Conservation (phyloP, 35 echinoderm and acorn worm genomes). For the Strongylocentrotus purpuratus region DNA sequence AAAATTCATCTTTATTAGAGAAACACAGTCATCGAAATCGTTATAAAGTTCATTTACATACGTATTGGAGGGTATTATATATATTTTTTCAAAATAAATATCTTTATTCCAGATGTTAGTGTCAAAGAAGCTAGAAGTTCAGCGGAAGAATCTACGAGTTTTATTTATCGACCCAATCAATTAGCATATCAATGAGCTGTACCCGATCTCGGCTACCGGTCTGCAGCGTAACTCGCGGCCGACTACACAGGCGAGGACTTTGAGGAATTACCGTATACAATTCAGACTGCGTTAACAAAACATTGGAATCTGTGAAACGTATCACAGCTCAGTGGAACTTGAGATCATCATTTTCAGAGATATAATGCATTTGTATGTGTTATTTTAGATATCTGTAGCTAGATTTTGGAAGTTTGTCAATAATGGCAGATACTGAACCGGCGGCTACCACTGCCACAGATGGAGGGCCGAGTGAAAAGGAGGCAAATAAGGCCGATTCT, state of each 20-base stretch:
- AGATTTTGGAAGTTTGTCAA: background rate
- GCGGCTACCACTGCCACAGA: slow-evolving; percentile 62
- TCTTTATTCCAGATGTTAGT: background rate
- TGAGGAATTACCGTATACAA: background rate
- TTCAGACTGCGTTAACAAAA: background rate
- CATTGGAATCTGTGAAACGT: background rate
- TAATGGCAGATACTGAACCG: slow-evolving; percentile 44
- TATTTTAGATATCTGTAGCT: background rate
- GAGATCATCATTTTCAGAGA: background rate
- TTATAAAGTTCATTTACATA: background rate
- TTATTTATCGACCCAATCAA: slow-evolving; percentile 18
- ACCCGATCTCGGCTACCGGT: background rate
- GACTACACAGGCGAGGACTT: background rate
- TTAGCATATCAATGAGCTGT: background rate
- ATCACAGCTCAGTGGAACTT: background rate
- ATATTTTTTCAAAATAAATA: background rate
- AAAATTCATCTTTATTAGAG: background rate
- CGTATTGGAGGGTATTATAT: background rate
- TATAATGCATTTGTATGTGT: background rate
- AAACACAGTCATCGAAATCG: background rate
- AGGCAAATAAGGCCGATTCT: slow-evolving; percentile 92
- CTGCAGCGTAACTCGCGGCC: background rate
- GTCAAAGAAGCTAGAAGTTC: background rate
- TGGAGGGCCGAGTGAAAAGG: slow-evolving; percentile 84
- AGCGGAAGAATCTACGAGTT: slow-evolving; percentile 4